Conservation (phyloP, 2,797 vertebrate genomes). For the Urosaurus nigricauda region DNA sequence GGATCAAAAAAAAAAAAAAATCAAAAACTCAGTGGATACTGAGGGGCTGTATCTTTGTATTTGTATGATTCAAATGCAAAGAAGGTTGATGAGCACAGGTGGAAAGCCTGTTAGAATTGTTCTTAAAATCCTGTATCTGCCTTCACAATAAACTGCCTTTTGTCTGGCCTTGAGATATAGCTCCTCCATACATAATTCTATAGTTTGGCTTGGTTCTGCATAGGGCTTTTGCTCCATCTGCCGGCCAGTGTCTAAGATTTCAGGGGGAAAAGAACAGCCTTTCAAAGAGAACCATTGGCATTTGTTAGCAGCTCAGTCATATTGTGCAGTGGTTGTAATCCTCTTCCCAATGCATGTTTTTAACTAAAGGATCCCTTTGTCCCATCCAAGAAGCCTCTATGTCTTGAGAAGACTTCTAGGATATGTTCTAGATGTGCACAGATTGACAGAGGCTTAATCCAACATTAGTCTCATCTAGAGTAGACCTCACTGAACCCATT, state of each 20-base stretch:
- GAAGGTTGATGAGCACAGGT: not conserved
- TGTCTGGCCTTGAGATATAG: not conserved
- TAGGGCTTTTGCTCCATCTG: conserved; percentile 8
- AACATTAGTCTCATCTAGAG: no score
- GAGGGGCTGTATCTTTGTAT: not conserved
- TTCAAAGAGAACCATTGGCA: not conserved
- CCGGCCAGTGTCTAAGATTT: not conserved
- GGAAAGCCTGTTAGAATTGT: not conserved
- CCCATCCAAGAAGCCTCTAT: not conserved
- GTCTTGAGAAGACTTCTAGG: not conserved
- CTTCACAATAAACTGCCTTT: no score
- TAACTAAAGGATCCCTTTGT: not conserved
- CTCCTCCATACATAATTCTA: not conserved
- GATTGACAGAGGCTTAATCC: no score
- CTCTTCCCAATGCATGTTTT: not conserved
- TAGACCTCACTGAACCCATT: no score
- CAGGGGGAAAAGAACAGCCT: not conserved
- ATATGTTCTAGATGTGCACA: no score
- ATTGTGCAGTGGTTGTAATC: not conserved
- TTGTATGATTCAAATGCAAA: not conserved
- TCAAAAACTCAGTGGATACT: no score
- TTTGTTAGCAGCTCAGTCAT: not conserved
- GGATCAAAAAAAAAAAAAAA: no score
- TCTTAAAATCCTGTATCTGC: not conserved
- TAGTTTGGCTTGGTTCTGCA: not conserved